These are phyloP conservation scores for Amblyjoppa proteus DNA, from an alignment of 2,888 invertebrate genomes.

Conservation along the genomic window DNA sequence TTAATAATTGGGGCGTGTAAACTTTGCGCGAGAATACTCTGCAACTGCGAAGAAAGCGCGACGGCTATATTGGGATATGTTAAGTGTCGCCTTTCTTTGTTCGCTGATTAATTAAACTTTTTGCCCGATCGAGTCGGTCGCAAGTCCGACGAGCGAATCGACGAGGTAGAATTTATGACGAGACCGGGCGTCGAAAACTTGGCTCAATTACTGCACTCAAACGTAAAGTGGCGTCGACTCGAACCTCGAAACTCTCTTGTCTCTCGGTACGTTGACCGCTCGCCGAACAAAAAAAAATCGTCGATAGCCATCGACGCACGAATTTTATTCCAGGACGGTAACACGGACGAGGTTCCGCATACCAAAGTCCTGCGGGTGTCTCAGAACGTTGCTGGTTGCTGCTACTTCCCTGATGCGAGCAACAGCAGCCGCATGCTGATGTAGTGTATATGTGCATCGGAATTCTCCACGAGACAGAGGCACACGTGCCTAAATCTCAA, in stretches of 20 bases:
- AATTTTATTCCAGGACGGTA: slow-evolving; percentile 63
- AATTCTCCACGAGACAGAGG: not conserved
- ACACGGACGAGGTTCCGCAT: slow-evolving; percentile 57
- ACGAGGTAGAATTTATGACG: no score
- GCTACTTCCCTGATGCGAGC: slow-evolving; percentile 53
- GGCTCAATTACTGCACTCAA: not conserved
- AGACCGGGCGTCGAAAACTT: not conserved
- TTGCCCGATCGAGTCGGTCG: no score
- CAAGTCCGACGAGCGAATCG: no score
- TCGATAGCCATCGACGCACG: slow-evolving; percentile 47
- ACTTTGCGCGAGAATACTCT: slow-evolving; percentile 8
- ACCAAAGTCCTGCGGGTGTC: slow-evolving; percentile 53
- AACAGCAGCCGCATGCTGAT: slow-evolving; percentile 9
- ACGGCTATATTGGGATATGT: not conserved
- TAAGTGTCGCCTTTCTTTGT: no score
- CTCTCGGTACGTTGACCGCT: slow-evolving; percentile 61
- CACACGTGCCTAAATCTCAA: not conserved
- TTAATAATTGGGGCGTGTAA: slow-evolving; percentile 56
- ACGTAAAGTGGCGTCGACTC: no score
- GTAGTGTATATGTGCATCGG: slow-evolving; percentile 17
- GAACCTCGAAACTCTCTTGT: not conserved
- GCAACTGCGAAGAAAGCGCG: slow-evolving; percentile 5
- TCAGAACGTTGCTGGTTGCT: slow-evolving; percentile 21
- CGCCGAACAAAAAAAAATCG: slow-evolving; percentile 55
- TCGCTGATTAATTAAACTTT: not conserved